Conservation (phyloP, 1,140 invertebrate genomes). For the Phortica variegata region DNA sequence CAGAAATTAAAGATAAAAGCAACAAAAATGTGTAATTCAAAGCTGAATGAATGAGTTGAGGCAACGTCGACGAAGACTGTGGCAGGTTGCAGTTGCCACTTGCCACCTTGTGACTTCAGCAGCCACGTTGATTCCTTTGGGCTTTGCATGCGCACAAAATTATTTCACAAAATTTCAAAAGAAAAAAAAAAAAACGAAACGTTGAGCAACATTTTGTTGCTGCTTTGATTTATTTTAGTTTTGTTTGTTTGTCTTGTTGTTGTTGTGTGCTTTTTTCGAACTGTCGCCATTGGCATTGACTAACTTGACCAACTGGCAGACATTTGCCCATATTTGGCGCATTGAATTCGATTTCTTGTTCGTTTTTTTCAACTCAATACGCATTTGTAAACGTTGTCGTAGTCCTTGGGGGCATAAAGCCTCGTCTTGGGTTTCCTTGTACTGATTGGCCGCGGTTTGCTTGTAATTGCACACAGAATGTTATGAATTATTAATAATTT, state of each 20-base stretch:
- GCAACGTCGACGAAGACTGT: slow-evolving; percentile 13
- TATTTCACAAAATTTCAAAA: slow-evolving; percentile 1
- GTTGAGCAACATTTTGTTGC: too few species aligned
- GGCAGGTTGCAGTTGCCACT: slow-evolving; percentile 27
- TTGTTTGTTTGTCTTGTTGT: too few species aligned
- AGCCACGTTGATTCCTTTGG: slow-evolving; percentile 26
- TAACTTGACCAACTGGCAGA: slow-evolving; percentile 10
- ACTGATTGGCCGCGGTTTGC: too few species aligned
- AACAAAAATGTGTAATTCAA: slow-evolving; percentile 6
- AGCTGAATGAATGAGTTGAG: slow-evolving; percentile 11
- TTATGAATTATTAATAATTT: too few species aligned
- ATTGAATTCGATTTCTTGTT: not conserved
- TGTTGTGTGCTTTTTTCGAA: too few species aligned
- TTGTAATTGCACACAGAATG: too few species aligned
- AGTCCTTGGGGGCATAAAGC: too few species aligned
- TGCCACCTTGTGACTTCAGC: slow-evolving; percentile 8
- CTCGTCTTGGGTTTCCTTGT: too few species aligned
- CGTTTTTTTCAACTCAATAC: slow-evolving; percentile 3
- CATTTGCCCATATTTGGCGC: slow-evolving; percentile 23
- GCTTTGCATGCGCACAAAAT: not conserved
- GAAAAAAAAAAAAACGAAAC: not conserved
- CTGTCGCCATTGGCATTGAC: too few species aligned
- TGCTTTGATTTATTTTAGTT: too few species aligned
- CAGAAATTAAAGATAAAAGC: slow-evolving; percentile 4
- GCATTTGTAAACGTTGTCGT: not conserved